These are phyloP conservation scores for Protodeltote pygarga DNA, from an alignment of 2,888 invertebrate genomes.

Conservation along the genomic window DNA sequence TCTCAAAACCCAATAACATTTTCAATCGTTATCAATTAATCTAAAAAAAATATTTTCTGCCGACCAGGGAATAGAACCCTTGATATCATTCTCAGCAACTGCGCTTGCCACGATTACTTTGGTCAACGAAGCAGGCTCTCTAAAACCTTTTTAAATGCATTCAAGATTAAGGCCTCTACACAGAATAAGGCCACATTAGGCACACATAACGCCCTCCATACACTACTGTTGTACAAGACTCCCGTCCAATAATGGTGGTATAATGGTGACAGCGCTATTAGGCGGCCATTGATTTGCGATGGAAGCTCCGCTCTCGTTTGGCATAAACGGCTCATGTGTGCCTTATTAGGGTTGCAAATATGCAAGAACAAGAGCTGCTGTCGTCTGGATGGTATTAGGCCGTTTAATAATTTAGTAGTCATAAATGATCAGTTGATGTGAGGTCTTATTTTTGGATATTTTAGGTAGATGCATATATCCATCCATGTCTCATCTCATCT, in stretches of 20 bases:
- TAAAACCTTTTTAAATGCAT: constrained; percentile 41
- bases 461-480: too few relatives aligned
- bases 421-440: too few relatives aligned
- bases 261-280: constrained; percentile 61
- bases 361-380: constrained; percentile 30
- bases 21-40: too few relatives aligned
- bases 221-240: constrained; percentile 54
- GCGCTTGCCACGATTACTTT: too few relatives aligned
- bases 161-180: constrained; percentile 39
- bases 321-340: constrained; percentile 44
- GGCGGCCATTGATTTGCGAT: constrained; percentile 48
- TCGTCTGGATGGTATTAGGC: constrained; percentile 27
- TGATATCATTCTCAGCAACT: too few relatives aligned
- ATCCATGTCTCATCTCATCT: too few relatives aligned
- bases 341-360: constrained; percentile 50
- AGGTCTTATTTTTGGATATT: too few relatives aligned
- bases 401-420: constrained; percentile 24
- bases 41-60: too few relatives aligned
- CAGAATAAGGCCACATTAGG: constrained; percentile 51
- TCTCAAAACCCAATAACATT: too few relatives aligned
- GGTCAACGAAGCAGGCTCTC: constrained; percentile 12
- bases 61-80: too few relatives aligned
- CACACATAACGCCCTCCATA: constrained; percentile 53
- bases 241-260: constrained; percentile 58
- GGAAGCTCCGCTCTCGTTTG: constrained; percentile 45